Base-by-base conservation (phyloP, 2,888 invertebrate genomes). In the Amphipoea lucens region DNA sequence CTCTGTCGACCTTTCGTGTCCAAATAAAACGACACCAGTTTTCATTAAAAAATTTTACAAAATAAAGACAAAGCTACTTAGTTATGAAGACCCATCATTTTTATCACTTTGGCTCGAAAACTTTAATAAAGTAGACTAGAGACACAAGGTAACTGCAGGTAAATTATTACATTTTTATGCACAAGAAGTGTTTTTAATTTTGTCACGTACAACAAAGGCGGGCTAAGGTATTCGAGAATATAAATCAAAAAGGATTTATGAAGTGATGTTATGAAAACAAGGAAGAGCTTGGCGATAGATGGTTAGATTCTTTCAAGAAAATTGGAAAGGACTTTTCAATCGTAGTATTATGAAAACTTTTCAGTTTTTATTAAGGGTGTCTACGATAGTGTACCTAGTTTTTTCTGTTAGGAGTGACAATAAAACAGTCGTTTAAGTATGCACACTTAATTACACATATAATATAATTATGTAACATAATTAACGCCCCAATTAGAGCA, bases 21-120 rank as follows among this genome's bases (percentile, higher is more conserved):
- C 20, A 80, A 84, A 88, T 60, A 84, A 80, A 81, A 82, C 23
- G 36, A 72, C 67, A 76, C 82, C 79, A 54, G 78, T 76, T 90
- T 90, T 90, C 87, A 90, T 92, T 91, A 92, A 92, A 92, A 91
- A 93, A 90, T 87, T 92, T 91, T 89, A 92, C 90, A 90, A 92
- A 91, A 93, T 91, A 89, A 92, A 91, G 88, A 92, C 90, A 90
- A 94, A 94, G 93, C 92, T 89, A 81, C 86, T 80, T 82, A 87
- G 90, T 92, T 92, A 94, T 92, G 89, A 92, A 92, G 92, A 88
- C 91, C 91, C 92, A 93, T 94, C 93, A 95, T 95, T 96, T 96
- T 96, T 96, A 95, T 95, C 95, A 95, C 95, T 96, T 79, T 95
- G 92, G 91, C 94, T 91, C 90, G 92, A 92, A 94, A 92, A 95